These are phyloP conservation scores for Gymnogyps californianus DNA, from an alignment of 2,113 vertebrate species.

Conservation along the genomic window DNA sequence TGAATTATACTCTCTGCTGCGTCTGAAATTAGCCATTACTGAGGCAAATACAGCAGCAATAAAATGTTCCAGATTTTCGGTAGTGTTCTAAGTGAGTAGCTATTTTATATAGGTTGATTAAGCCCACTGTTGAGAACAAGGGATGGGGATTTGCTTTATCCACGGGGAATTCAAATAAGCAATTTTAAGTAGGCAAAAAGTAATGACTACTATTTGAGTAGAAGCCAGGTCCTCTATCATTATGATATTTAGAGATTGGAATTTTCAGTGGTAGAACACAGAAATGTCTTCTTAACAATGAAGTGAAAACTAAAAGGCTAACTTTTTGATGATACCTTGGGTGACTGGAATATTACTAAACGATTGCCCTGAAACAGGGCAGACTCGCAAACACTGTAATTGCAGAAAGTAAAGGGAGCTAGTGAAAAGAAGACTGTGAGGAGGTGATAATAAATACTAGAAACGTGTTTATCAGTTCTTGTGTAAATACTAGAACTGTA, in stretches of 20 bases:
- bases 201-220: not conserved
- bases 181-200: not conserved
- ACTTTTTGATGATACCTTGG: not conserved
- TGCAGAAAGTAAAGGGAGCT: not conserved
- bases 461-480: not conserved
- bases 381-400: not conserved
- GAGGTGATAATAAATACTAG: slow-evolving; percentile 26
- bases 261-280: not conserved
- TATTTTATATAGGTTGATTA: not conserved
- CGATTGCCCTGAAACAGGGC: not conserved
- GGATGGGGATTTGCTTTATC: not conserved
- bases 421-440: slow-evolving; percentile 12
- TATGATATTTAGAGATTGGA: not conserved
- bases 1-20: not conserved
- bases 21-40: not conserved
- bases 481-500: not conserved
- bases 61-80: not conserved
- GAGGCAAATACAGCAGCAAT: not conserved
- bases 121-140: not conserved
- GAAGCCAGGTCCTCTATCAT: not conserved
- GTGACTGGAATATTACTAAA: not conserved
- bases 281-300: not conserved
- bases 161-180: not conserved
- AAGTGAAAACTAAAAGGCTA: not conserved
- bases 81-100: not conserved